Percentiles rank a stretch among this genome's conserved stretches.
Conservation (phyloP, 2,888 invertebrate species). For the Mactromeris polynyma region DNA sequence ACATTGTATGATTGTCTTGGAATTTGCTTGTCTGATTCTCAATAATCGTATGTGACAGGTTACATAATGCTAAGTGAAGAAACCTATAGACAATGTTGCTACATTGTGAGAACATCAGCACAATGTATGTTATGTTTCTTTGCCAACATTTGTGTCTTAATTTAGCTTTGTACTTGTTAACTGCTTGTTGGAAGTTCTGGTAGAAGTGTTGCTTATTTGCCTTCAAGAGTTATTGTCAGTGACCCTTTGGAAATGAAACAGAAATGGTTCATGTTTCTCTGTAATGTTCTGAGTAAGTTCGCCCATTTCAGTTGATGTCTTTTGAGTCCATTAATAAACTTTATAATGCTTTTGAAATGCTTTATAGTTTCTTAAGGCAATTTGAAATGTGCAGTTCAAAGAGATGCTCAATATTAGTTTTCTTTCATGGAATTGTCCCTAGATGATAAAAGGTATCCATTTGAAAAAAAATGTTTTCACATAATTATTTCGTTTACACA, state of each 20-base stretch:
- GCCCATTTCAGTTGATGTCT: no score
- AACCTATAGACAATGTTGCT: background rate
- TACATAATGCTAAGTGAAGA: constrained; percentile 6
- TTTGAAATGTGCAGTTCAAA: no score
- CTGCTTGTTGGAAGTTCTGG: background rate
- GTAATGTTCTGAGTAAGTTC: no score
- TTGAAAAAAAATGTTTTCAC: no score
- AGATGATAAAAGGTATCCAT: no score
- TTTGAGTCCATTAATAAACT: no score
- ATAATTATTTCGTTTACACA: no score
- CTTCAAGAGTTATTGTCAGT: background rate
- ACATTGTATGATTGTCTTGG: background rate
- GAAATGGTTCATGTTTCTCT: no score
- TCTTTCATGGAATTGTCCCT: no score
- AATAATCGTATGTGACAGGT: background rate
- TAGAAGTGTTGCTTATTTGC: background rate
- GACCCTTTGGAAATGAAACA: background rate
- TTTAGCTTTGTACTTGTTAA: background rate
- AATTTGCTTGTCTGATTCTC: background rate
- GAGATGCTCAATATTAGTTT: no score
- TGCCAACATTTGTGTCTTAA: background rate
- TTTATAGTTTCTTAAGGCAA: no score
- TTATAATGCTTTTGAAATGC: no score
- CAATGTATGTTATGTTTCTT: background rate
- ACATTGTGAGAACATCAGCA: background rate